Evolutionary conservation across 2,113 vertebrate genomes (phyloP).

Genomic region (Campylomormyrus numenius): DNA sequence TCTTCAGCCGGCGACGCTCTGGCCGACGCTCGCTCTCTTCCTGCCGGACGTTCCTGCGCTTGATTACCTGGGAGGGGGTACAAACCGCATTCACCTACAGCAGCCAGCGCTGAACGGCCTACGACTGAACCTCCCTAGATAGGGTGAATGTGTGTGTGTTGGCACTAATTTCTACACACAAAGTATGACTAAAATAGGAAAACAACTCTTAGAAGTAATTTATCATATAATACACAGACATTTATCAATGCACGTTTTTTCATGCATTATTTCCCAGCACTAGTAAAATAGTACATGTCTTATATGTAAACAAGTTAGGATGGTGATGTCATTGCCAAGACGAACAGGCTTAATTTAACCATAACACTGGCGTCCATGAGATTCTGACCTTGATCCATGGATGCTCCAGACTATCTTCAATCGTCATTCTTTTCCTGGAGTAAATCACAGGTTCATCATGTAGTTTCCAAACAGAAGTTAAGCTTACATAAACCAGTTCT

Average conservation of each 20-base stretch:
- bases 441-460: conserved; percentile 2
- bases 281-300: not conserved
- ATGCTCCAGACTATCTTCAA: conserved; percentile 86
- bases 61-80: conserved; percentile 71
- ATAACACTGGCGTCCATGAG: not conserved
- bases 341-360: not conserved
- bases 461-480: not conserved
- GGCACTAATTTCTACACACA: not conserved
- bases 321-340: not conserved
- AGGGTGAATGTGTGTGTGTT: too few relatives aligned
- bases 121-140: not conserved
- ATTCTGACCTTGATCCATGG: conserved; percentile 89
- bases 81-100: not conserved
- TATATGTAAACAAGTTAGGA: not conserved
- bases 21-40: conserved; percentile 79
- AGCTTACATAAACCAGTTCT: not conserved
- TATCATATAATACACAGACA: not conserved
- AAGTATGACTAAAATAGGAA: not conserved
- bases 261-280: not conserved
- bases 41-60: conserved; percentile 80
- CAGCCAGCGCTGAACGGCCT: not conserved
- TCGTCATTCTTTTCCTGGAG: conserved; percentile 88
- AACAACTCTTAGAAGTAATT: not conserved
- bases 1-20: conserved; percentile 85
- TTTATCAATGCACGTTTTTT: not conserved